Conservation (phyloP, 2,888 invertebrate genomes). For the Coleophora flavipennella region DNA sequence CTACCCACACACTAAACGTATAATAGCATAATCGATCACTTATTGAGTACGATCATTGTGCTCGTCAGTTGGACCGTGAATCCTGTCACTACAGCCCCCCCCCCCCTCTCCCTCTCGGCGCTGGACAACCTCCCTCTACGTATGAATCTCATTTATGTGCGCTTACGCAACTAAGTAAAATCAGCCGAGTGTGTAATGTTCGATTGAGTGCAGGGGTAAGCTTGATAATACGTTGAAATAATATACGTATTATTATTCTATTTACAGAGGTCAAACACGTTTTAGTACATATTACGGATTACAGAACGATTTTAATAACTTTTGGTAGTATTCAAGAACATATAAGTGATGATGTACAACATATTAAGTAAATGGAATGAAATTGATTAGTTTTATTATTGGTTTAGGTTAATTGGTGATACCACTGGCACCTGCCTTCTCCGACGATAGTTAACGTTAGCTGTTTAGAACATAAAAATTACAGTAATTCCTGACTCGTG, state of each 20-base stretch:
- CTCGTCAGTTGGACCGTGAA: constrained; percentile 66
- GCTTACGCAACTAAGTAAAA: constrained; percentile 65
- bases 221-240: neutral
- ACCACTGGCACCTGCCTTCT: no score
- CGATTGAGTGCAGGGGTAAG: constrained; percentile 28
- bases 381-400: no score
- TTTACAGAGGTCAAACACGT: no score
- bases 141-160: constrained; percentile 65
- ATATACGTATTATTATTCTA: neutral
- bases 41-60: constrained; percentile 68
- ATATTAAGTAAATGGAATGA: no score
- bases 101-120: constrained; percentile 21
- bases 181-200: constrained; percentile 52
- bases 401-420: no score
- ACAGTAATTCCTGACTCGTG: no score
- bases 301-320: no score
- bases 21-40: constrained; percentile 68
- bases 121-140: constrained; percentile 32
- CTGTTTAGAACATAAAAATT: no score
- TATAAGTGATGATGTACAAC: no score
- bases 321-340: no score
- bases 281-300: no score
- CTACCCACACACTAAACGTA: constrained; percentile 18
- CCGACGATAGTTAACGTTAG: no score
- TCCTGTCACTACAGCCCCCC: constrained; percentile 58